Percentiles rank a stretch among this genome's conserved stretches.
These are phyloP conservation scores for Myopa tessellatipennis DNA, from an alignment of 2,888 invertebrate species.

Conservation along the genomic window DNA sequence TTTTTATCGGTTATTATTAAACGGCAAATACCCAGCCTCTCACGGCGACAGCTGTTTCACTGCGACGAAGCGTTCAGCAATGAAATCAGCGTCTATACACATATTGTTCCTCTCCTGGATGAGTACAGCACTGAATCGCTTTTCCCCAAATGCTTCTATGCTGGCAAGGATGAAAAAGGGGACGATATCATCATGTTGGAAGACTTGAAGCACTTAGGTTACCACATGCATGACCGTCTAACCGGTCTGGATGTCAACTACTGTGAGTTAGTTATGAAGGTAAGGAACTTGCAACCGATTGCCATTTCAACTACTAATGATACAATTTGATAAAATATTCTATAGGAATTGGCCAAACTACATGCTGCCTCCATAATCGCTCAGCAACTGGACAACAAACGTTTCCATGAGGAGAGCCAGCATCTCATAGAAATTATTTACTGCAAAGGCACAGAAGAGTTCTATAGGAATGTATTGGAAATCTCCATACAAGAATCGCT, in stretches of 20 bases:
- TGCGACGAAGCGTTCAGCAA: slow-evolving; percentile 65
- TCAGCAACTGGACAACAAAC: slow-evolving; percentile 53
- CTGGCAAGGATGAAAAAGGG: slow-evolving; percentile 58
- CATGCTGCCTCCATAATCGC: slow-evolving; percentile 65
- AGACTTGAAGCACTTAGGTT: slow-evolving; percentile 60
- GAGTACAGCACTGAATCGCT: slow-evolving; percentile 49
- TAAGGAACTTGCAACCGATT: slow-evolving; percentile 41
- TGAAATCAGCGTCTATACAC: slow-evolving; percentile 63
- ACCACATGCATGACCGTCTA: slow-evolving; percentile 60
- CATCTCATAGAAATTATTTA: slow-evolving; percentile 64
- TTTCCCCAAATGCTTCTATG: slow-evolving; percentile 62
- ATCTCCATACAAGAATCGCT: slow-evolving; percentile 62
- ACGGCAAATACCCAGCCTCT: slow-evolving; percentile 62
- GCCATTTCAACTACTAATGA: background rate
- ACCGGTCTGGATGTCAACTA: slow-evolving; percentile 59
- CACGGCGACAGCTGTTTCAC: slow-evolving; percentile 63
- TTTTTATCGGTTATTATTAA: slow-evolving; percentile 61
- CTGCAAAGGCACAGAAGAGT: slow-evolving; percentile 59
- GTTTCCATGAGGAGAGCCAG: slow-evolving; percentile 53
- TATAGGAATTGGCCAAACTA: slow-evolving; percentile 62
- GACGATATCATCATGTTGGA: slow-evolving; percentile 60
- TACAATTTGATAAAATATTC: background rate
- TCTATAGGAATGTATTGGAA: slow-evolving; percentile 59
- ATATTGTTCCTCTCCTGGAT: slow-evolving; percentile 60
- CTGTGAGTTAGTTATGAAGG: slow-evolving; percentile 64